Evolutionary conservation across 1,140 invertebrate genomes (phyloP), one percentile per base, ranked within the genome.

Genomic region (Zaprionus nigranus): DNA sequence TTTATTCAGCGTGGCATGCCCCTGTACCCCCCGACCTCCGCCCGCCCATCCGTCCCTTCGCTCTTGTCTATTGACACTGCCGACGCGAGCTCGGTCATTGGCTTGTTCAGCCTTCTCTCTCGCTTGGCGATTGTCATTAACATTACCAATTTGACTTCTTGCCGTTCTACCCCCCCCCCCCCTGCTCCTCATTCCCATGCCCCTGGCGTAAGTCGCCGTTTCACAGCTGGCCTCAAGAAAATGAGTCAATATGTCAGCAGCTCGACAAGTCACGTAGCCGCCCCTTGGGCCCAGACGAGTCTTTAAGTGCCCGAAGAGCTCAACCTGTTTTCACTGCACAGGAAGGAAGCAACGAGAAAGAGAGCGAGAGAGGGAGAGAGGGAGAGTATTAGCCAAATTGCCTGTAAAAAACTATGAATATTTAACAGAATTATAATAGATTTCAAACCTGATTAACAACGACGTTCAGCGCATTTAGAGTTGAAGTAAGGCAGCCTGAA

Each of bases 231-330:
- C 57, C 84, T 73, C 53, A 79, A 84, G 87, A 84, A 81, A 84
- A 87, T 87, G 84, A 81, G 81, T 87, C 84, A 87, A 88, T 87
- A 87, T 84, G 84, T 87, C 84, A 87, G 58, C 67, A 58, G 64
- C 61, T 81, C 63, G 85, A 88, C 84, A 78, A 74, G 81, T 87
- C 84, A 87, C 83, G 83, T 87, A 87, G 66, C 63, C 43, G 46
- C 38, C 62, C 57, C 79, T 51, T 17, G 20, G 7, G 22, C 60
- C 65, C n/a, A 5, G n/a, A n/a, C n/a, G 40, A 34, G 9, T 54
- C 15, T 15, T n/a, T 24, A 24, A 63, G 15, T 66, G 30, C 20
- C 46, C 20, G 30, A 22, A 17, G 5, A 40, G 15, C 38, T 40
- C 38, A 43, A 43, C 40, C 40, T 43, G 40, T 43, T 43, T 43